phyloP scores from a whole-genome alignment of 2,797 vertebrate genomes.

The Avahi laniger region DNA sequence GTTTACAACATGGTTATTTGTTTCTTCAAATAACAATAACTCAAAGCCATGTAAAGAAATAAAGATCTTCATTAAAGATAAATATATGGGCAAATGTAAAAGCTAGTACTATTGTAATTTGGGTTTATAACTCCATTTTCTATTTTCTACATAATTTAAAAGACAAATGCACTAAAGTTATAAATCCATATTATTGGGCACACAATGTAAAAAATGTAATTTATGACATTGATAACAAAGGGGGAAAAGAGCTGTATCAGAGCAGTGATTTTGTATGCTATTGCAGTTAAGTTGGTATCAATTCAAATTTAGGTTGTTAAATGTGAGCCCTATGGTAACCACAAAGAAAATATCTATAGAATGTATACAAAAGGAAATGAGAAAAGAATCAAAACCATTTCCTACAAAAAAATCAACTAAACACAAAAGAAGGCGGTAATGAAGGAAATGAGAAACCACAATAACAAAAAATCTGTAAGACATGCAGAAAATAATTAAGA shows the following conservation, averaged over 20 bases:
- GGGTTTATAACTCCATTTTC: neutral
- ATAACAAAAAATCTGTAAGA: neutral
- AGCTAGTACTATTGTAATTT: neutral
- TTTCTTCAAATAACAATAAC: neutral
- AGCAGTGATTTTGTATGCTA: neutral
- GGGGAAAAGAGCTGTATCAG: neutral
- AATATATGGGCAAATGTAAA: neutral
- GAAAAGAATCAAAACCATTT: neutral
- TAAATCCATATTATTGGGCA: neutral
- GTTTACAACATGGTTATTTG: neutral
- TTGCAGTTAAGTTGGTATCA: neutral
- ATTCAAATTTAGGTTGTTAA: neutral
- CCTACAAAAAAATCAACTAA: neutral
- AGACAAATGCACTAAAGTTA: neutral
- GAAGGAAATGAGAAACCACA: neutral
- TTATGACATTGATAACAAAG: neutral
- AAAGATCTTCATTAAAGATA: neutral
- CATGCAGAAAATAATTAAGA: neutral
- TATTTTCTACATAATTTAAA: neutral
- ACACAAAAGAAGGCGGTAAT: neutral
- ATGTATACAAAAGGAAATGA: neutral
- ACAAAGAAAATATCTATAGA: neutral
- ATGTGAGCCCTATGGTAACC: neutral
- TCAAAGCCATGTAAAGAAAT: neutral
- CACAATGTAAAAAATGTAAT: neutral